phyloP scores from a whole-genome alignment of 2,797 vertebrate genomes.

The Etheostoma nigrum region DNA sequence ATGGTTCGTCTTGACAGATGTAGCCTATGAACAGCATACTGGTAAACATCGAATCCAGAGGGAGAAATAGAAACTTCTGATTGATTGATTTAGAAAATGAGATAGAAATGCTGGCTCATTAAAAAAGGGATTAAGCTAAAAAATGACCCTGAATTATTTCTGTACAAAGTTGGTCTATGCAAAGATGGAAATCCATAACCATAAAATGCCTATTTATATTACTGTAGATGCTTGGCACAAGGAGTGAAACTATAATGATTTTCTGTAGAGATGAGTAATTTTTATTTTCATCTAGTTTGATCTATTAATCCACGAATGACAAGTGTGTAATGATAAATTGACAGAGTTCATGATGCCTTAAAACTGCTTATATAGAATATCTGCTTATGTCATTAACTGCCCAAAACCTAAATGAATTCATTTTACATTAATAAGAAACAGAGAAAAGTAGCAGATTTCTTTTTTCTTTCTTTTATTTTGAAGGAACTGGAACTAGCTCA shows the following conservation, averaged over 20 bases:
- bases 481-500: background rate
- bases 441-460: background rate
- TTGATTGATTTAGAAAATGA: background rate
- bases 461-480: background rate
- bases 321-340: background rate
- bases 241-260: background rate
- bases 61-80: background rate
- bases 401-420: background rate
- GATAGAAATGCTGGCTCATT: background rate
- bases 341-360: background rate
- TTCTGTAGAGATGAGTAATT: background rate
- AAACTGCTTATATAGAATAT: background rate
- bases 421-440: background rate
- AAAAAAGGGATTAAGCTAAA: no score
- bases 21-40: background rate
- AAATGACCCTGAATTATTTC: background rate
- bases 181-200: background rate
- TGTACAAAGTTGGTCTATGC: background rate
- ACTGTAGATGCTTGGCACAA: background rate
- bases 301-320: background rate
- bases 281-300: background rate
- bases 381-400: background rate
- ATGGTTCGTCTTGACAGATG: conserved; percentile 23
- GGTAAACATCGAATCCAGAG: background rate
- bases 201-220: background rate